Evolutionary conservation across 2,888 invertebrate genomes (phyloP).

Genomic region (Perithous albicinctus): DNA sequence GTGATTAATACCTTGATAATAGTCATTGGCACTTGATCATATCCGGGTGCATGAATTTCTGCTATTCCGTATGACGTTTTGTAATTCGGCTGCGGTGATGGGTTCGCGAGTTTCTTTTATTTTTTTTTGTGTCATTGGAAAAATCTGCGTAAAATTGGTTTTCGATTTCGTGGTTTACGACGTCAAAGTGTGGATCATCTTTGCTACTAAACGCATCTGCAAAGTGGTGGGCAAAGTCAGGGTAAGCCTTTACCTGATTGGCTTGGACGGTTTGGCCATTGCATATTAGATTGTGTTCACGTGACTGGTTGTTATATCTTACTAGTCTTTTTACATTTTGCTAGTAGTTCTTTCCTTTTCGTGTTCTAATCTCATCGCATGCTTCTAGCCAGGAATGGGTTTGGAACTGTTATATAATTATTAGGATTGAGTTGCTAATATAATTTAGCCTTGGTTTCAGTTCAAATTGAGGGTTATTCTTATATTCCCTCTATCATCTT

Average conservation of each 20-base stretch:
- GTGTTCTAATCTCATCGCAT: constrained; percentile 33
- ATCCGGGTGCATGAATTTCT: too few relatives aligned
- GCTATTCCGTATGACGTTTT: too few relatives aligned
- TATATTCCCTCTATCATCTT: constrained; percentile 8
- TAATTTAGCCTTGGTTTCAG: constrained; percentile 25
- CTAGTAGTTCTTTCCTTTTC: constrained; percentile 50
- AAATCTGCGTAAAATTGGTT: too few relatives aligned
- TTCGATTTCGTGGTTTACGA: too few relatives aligned
- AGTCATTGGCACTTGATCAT: too few relatives aligned
- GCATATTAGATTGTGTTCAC: neutral
- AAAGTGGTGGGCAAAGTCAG: constrained; percentile 1
- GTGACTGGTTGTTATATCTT: constrained; percentile 4
- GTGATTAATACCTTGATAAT: too few relatives aligned
- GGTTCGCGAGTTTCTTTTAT: too few relatives aligned
- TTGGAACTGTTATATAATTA: constrained; percentile 22
- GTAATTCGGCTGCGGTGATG: too few relatives aligned
- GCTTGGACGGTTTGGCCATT: constrained; percentile 1
- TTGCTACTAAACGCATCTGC: too few relatives aligned
- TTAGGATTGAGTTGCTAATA: constrained; percentile 30
- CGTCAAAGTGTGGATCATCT: too few relatives aligned
- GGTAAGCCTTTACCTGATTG: constrained; percentile 14
- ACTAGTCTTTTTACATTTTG: constrained; percentile 38
- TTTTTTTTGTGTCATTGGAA: too few relatives aligned
- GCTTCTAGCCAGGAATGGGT: constrained; percentile 35
- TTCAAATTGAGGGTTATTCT: neutral